phyloP scores from a whole-genome alignment of 2,113 vertebrate genomes.

The Laterallus jamaicensis region DNA sequence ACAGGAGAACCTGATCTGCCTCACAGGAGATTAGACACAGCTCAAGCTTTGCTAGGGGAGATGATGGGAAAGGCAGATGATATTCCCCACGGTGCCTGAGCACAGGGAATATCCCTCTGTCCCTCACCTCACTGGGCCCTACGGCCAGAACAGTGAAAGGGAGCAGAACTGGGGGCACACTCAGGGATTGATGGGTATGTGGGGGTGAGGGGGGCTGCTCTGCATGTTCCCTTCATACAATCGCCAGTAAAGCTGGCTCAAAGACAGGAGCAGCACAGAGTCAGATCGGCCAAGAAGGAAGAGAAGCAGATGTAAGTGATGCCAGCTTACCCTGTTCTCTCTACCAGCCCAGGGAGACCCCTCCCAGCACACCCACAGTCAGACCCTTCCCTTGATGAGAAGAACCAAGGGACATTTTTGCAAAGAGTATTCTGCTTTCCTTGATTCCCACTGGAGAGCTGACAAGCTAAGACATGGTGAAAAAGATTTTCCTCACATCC shows the following conservation, averaged over 20 bases:
- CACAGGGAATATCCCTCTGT: not conserved
- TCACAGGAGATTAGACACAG: not conserved
- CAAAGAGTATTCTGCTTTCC: no score
- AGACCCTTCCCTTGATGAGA: no score
- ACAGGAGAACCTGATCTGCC: not conserved
- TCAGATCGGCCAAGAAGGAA: rapidly evolving
- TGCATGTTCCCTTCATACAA: not conserved
- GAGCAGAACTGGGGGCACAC: not conserved
- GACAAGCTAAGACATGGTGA: no score
- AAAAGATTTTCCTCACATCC: no score
- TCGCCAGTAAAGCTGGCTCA: not conserved
- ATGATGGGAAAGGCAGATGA: not conserved
- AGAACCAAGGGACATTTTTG: no score
- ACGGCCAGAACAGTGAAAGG: not conserved
- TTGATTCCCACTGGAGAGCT: no score
- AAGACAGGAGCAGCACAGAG: not conserved
- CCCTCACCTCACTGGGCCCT: rapidly evolving
- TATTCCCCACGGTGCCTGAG: not conserved
- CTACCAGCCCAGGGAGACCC: no score
- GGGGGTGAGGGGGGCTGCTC: not conserved
- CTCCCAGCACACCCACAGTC: no score
- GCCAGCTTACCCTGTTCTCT: not conserved
- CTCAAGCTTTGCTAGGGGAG: not conserved
- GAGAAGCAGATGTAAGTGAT: rapidly evolving
- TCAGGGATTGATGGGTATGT: rapidly evolving